A percentile compares a stretch with the other conserved stretches of the same genome.
These are phyloP conservation scores for Holocentrus rufus DNA, from an alignment of 2,797 vertebrate genomes.

Conservation along the genomic window DNA sequence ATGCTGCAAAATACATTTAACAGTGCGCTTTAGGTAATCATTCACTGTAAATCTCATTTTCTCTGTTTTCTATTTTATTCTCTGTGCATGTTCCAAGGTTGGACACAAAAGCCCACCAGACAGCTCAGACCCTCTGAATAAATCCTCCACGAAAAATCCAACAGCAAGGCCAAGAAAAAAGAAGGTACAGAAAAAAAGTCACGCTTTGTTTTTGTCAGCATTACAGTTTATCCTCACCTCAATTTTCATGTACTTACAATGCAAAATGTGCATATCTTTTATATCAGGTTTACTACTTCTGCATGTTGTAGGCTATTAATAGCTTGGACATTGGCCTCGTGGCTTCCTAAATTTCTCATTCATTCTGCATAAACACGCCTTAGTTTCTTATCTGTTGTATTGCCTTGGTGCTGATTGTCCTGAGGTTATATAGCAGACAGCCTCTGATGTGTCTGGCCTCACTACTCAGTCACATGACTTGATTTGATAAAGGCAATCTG, in stretches of 20 bases:
- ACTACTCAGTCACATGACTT: constrained; percentile 65
- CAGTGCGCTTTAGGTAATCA: neutral
- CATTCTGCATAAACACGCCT: constrained; percentile 12
- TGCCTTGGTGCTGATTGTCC: constrained; percentile 53
- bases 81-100: constrained; percentile 51
- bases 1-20: neutral
- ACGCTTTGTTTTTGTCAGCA: neutral
- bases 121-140: constrained; percentile 37
- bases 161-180: constrained; percentile 62
- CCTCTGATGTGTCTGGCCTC: constrained; percentile 51
- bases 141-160: constrained; percentile 20
- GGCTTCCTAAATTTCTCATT: constrained; percentile 24
- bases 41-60: constrained; percentile 13
- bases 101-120: constrained; percentile 20
- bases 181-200: constrained; percentile 69
- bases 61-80: constrained; percentile 8
- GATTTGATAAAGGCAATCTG: constrained; percentile 68
- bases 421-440: constrained; percentile 52
- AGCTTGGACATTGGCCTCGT: neutral
- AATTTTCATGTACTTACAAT: neutral
- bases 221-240: too few relatives aligned
- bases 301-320: neutral
- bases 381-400: constrained; percentile 53
- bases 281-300: neutral
- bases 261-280: neutral